Evolutionary conservation across 2,888 invertebrate species (phyloP).

Genomic region (Griposia aprilina): DNA sequence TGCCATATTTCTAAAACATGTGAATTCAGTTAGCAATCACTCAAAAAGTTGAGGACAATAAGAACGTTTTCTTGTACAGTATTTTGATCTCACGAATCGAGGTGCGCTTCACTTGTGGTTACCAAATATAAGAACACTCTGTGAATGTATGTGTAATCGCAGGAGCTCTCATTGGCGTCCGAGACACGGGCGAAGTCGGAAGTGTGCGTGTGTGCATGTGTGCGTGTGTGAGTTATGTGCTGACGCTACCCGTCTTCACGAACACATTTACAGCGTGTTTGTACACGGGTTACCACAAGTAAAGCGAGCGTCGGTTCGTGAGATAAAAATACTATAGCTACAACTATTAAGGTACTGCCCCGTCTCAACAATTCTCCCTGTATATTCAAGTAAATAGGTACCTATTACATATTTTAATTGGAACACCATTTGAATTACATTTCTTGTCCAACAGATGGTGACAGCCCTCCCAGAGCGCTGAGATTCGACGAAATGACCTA

Average conservation of each 20-base stretch:
- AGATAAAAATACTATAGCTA: not conserved
- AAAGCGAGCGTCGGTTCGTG: not conserved
- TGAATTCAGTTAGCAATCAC: not conserved
- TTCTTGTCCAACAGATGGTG: constrained; percentile 31
- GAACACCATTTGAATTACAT: not conserved
- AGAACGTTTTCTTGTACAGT: not conserved
- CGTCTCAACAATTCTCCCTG: not conserved
- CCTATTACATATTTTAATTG: not conserved
- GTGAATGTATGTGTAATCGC: too few relatives aligned
- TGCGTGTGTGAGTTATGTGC: not conserved
- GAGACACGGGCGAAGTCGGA: too few relatives aligned
- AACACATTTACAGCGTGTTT: not conserved
- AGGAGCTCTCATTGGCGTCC: too few relatives aligned
- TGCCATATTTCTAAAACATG: not conserved
- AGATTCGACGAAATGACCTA: constrained; percentile 10
- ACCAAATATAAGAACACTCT: too few relatives aligned
- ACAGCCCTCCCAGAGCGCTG: not conserved
- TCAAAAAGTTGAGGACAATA: not conserved
- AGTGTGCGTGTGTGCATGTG: too few relatives aligned
- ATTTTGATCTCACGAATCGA: too few relatives aligned
- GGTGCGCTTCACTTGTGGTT: too few relatives aligned
- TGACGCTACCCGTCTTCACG: not conserved
- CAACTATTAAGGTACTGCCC: too few relatives aligned
- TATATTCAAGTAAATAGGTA: not conserved
- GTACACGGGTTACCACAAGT: not conserved